A percentile compares a stretch with the other conserved stretches of the same genome.
phyloP scores from a whole-genome alignment of 2,888 invertebrate genomes.

The Tetragnatha montana region DNA sequence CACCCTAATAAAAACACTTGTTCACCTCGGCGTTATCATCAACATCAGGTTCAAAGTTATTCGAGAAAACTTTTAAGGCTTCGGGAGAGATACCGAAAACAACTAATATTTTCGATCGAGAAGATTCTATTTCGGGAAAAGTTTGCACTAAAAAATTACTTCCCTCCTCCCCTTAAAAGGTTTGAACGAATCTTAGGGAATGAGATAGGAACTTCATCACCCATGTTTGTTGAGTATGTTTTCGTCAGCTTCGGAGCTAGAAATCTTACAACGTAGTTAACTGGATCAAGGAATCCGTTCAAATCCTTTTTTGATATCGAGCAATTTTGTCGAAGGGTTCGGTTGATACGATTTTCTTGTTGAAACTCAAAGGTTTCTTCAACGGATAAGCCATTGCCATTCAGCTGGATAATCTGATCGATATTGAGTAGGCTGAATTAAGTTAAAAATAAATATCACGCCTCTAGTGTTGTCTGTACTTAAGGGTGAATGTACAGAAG shows the following conservation, averaged over 20 bases:
- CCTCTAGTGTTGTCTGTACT: neutral
- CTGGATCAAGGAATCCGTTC: slow-evolving; percentile 40
- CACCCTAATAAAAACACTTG: too few species aligned
- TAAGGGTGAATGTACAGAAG: neutral
- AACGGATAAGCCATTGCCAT: neutral
- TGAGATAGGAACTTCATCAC: neutral
- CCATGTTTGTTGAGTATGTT: neutral
- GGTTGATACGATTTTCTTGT: neutral
- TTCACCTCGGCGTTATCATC: too few species aligned
- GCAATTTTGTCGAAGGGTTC: slow-evolving; percentile 22
- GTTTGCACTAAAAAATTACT: neutral
- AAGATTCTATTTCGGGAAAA: neutral
- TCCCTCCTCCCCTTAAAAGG: neutral
- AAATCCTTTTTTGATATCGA: slow-evolving; percentile 6
- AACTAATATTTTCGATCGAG: neutral
- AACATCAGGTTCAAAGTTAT: neutral
- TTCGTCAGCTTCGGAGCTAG: neutral
- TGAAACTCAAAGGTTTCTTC: neutral
- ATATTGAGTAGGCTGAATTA: slow-evolving; percentile 4
- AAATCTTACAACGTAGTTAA: slow-evolving; percentile 46
- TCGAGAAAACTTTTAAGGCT: neutral
- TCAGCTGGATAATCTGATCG: slow-evolving; percentile 10
- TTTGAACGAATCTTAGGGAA: neutral
- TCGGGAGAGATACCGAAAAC: neutral
- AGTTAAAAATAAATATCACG: slow-evolving; percentile 12